Base-by-base conservation (phyloP, 2,888 invertebrate species). In the Pocota personata region DNA sequence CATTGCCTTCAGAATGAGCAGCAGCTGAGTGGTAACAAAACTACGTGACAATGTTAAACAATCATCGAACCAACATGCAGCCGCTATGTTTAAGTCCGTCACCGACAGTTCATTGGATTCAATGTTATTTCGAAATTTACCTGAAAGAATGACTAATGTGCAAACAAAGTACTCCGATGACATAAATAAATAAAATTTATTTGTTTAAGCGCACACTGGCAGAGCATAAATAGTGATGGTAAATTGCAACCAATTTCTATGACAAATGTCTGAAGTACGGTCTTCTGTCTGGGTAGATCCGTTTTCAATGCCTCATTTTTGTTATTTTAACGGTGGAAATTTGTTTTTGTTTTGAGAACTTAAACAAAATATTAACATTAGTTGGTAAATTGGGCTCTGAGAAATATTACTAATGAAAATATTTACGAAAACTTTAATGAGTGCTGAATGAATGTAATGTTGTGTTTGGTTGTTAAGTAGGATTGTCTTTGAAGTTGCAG, bases 11-110 rank as follows among this genome's bases (percentile, higher is more conserved):
- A 21, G 60, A 58, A 50, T 66, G 32, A 32, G 21, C 62, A 40
- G 14, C 67, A 30, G 32, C 27, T 40, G 32, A 71, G 75, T 62
- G 50, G 55, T 76, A 69, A 55, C 62, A 62, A 62, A 75, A 30
- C 8, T 80, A 82, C 82, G 82, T 82, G 82, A 82, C 69, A 52
- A 69, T 24, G 37, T 62, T 82, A 14, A 57, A 69, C 46, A 82
- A 82, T 55, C 55, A 75, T 14, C 27, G 6, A 43, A 48, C 30
- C 5, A 43, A 30, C 67, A 67, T 75, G 66, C 64, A 79, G 24
- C 46, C 67, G 24, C 24, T 4, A 24, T 4, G n/a, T 24, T 37
- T 52, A 67, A 37, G 75, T 55, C 80, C 66, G 19, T 66, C 79
- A 66, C 5, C n/a, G 19, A 40, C 46, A 73, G 79, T 73, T 79